Conservation (phyloP, 1,140 invertebrate genomes). For the Drosophila kikkawai region DNA sequence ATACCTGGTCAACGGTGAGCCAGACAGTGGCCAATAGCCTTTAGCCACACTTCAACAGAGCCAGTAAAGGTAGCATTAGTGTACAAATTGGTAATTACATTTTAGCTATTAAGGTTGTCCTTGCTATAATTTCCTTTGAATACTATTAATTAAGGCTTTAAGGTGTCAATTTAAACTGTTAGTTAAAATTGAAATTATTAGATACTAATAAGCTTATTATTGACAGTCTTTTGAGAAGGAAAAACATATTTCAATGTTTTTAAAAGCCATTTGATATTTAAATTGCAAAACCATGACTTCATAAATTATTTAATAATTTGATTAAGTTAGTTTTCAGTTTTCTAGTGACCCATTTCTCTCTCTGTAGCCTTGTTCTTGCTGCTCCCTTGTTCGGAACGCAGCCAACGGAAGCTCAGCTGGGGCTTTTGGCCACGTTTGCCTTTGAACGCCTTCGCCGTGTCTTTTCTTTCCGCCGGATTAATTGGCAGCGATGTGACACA, state of each 20-base stretch:
- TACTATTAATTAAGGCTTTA: not conserved
- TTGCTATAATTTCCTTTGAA: not conserved
- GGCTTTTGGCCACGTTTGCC: slow-evolving; percentile 41
- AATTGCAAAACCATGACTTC: not conserved
- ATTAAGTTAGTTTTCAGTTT: not conserved
- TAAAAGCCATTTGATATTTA: not conserved
- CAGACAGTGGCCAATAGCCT: slow-evolving; percentile 1
- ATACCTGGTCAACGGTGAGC: slow-evolving; percentile 16
- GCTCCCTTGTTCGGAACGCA: slow-evolving; percentile 9
- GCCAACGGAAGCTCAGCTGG: slow-evolving; percentile 35
- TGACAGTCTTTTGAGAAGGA: no score
- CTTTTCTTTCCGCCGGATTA: slow-evolving; percentile 66
- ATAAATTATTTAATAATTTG: not conserved
- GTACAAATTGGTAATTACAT: not conserved
- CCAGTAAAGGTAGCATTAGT: not conserved
- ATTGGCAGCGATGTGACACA: slow-evolving; percentile 70
- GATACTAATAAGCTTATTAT: no score
- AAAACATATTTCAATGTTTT: not conserved
- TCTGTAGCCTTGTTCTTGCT: slow-evolving; percentile 11
- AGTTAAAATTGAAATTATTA: not conserved
- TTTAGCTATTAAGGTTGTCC: not conserved
- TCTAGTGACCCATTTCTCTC: not conserved
- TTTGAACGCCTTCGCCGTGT: slow-evolving; percentile 34
- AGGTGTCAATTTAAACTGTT: not conserved
- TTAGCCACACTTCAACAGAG: slow-evolving; percentile 2